Evolutionary conservation across 2,113 vertebrate species (phyloP), one percentile per base, ranked within the genome.

Genomic region (Polypterus bichir): DNA sequence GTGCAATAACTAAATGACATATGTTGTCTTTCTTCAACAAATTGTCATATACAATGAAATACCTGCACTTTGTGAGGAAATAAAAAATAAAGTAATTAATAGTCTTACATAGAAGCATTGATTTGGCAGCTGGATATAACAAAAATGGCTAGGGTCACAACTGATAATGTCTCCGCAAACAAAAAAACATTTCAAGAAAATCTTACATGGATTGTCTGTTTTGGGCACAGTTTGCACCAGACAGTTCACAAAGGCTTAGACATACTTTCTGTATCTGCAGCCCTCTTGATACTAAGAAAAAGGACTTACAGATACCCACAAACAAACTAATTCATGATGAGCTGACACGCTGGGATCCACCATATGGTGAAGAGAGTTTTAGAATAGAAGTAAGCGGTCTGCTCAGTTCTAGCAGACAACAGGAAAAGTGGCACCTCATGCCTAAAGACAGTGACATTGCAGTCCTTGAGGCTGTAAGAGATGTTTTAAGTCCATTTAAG

Each of bases 241-340:
- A 60, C 61, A 54, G 66, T 66, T 45, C 62, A 70, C 48, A 65
- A 70, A 60, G 66, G 48, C 66, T 59, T 65, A 44, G n/a, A 60
- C 52, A 62, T 55, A 54, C 52, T 62, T 62, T 11, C 56, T 6
- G 67, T 68, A 5, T 60, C 61, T 9, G 49, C 53, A 63, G 61
- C 47, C 2, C 57, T 65, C 44, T 63, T 63, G 9, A 62, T 63
- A 46, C 65, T 57, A 10, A 65, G 59, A 47, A 65, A 47, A 61
- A 44, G 44, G 61, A 66, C 11, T 51, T 68, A 48, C 5, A 47
- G 7, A 47, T 68, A n/a, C 47, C 60, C 46, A 48, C 62, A 56
- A 62, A 70, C 54, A 59, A 49, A 63, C 46, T 68, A 8, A 62
- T 70, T 44, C 63, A 67, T 58, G 65, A 70, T 70, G 51, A 64